Percentiles rank a stretch among this genome's conserved stretches.
phyloP scores from a whole-genome alignment of 2,888 invertebrate genomes.

The Scelioninae gen. 1 region DNA sequence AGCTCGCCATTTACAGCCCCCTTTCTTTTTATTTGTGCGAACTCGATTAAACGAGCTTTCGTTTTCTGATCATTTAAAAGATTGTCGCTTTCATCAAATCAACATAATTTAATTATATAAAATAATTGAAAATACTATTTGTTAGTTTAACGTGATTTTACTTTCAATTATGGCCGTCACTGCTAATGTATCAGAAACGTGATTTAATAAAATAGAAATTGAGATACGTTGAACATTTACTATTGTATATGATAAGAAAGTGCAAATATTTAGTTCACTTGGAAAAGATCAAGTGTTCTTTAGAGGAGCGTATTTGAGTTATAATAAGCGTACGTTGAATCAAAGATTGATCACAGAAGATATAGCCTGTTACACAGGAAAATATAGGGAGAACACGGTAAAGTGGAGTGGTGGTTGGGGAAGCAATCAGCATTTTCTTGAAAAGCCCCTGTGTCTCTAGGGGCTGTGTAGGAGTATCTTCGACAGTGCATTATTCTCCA shows the following conservation, averaged over 20 bases:
- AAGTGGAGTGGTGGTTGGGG: conserved; percentile 49
- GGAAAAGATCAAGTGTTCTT: conserved; percentile 13
- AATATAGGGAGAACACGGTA: conserved; percentile 31
- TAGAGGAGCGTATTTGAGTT: conserved; percentile 27
- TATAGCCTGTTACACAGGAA: conserved; percentile 48
- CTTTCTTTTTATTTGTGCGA: conserved; percentile 78
- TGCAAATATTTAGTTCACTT: conserved; percentile 33
- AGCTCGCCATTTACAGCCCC: conserved; percentile 58
- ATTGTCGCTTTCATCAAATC: conserved; percentile 31
- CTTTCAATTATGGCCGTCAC: too few species aligned
- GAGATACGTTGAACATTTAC: not conserved
- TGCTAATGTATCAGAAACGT: not conserved
- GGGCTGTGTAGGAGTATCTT: conserved; percentile 44
- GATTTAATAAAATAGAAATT: not conserved
- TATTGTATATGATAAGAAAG: not conserved
- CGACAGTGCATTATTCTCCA: conserved; percentile 63
- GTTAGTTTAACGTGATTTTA: not conserved
- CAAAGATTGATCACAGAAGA: conserved; percentile 71
- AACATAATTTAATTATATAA: conserved; percentile 28
- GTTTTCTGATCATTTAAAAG: conserved; percentile 58
- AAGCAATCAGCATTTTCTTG: conserved; percentile 80
- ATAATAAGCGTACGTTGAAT: conserved; percentile 66
- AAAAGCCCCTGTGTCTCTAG: conserved; percentile 67
- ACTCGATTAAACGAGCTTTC: conserved; percentile 79
- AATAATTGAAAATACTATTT: conserved; percentile 8